Base-by-base conservation (phyloP, 2,888 invertebrate genomes). In the Caprella mutica region DNA sequence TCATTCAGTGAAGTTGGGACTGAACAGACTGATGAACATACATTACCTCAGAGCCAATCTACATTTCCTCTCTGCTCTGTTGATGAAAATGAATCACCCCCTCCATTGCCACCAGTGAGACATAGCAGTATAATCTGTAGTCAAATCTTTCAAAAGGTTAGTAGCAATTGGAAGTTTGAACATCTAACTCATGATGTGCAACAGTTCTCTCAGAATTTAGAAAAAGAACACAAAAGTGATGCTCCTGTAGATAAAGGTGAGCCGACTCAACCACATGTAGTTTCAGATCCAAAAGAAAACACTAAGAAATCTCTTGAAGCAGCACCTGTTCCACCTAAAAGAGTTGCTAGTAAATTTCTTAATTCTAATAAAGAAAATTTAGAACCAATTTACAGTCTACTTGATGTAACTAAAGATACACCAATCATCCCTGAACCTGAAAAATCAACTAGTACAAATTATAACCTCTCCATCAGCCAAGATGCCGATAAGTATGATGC, bases 121-220 rank as follows among this genome's bases (percentile, higher is more conserved):
- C 24, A 48, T 30, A 48, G 48, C 30, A 48, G 48, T 23, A 48
- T 48, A 30, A 30, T 48, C 19, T 48, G 48, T 23, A 48, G 48
- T 30, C 21, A 48, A 48, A 48, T 48, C 6, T 48, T 30, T 17
- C 48, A 48, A 19, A 48, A 48, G 19, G 24, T 48, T 24, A 21
- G 29, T 9, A 48, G 17, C 30, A 48, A 48, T 30, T 48, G 48
- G 48, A 48, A 48, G 30, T 48, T 48, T 48, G 48, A 48, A 21
- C 30, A 48, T n/a, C 48, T 48, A 6, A 48, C 33, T 33, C 14
- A 14, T 24, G 23, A 26, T 26, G 26, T 26, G 23, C 23, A 12
- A 44, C 30, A 48, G 9, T 48, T 26, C 30, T 48, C 19, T 3
- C 1, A 6, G 27, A 26, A 1, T n/a, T 9, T n/a, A 33, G 9